Evolutionary conservation across 2,888 invertebrate species (phyloP), one percentile per base, ranked within the genome.

Genomic region (Odontomyia ornata): DNA sequence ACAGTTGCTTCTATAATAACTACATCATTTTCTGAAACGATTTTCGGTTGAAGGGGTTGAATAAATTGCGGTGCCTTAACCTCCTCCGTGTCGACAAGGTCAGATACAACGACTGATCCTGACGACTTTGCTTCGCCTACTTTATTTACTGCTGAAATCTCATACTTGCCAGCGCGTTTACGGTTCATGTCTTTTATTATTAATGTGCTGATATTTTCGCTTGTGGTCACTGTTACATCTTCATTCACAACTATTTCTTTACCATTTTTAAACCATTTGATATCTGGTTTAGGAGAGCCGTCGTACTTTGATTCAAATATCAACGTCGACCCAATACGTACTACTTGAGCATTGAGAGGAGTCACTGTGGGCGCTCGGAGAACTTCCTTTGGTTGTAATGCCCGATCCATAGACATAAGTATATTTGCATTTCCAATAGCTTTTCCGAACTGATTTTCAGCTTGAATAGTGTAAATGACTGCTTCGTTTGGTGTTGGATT

Each of bases 211-310:
- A 89, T 91, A 78, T 91, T 90, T 80, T 90, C 89, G 23, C 88
- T 89, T 5, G 87, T 86, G 75, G 84, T 83, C 72, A 94, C 90
- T 47, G 87, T 84, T 78, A 90, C 90, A 80, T 92, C 90, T 71
- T 91, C 89, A 81, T 89, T 89, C 64, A 90, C 88, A 82, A 89
- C 87, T 56, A 97, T 90, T 83, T 92, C 92, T 82, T 93, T 91
- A 75, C 95, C 95, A 85, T 96, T 96, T 82, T 93, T 91, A 82
- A 90, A 91, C 98, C 97, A 98, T 83, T 91, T 92, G 25, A 97
- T 89, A 84, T 91, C 91, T n/a, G 92, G 91, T 80, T 89, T 88
- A 13, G 93, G 92, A 72, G 88, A 86, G 64, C 94, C 93, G 83
- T 91, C 91, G 84, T 93, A 95, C 81, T 90, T 90, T 28, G 93